Base-by-base conservation (phyloP, 2,888 invertebrate genomes). In the Drosophila hamatofila region DNA sequence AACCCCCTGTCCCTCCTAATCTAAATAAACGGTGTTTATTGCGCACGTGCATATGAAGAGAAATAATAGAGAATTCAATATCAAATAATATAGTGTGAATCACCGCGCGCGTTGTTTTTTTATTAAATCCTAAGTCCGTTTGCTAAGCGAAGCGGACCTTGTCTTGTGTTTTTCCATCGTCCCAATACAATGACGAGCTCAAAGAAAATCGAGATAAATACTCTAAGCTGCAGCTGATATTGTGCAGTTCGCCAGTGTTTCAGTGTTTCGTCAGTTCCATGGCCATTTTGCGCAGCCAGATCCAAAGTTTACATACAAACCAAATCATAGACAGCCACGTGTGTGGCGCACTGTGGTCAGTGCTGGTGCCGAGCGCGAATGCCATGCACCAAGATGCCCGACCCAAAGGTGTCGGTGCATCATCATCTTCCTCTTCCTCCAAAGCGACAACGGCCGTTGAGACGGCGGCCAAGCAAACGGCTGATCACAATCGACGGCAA, bases 341-440 rank as follows among this genome's bases (percentile, higher is more conserved):
- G 72, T 61, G 66, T 67, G 64, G 55, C 41, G 30, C 54, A 49
- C 30, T 49, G 59, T 65, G 78, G 66, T 56, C 70, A 21, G 54
- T 59, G 65, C 60, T 72, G 72, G 61, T 56, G 65, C 55, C 65
- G 67, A 74, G 73, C 67, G 65, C 76, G 58, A 68, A 85, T 75
- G 81, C 83, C 84, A 89, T 80, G 83, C 91, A 76, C 73, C 80
- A 92, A 83, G 90, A 91, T 83, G 78, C 78, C 72, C 85, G 78
- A 78, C 72, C 72, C 57, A 79, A 80, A 48, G 72, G 69, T 78
- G 78, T 80, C 88, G 80, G 71, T 80, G 74, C 73, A 67, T 35
- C 51, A 21, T 21, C 51, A 48, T 18, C 48, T 9, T n/a, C 44
- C 14, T n/a, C 46, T n/a, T 42, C 65, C 27, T 42, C 65, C 30